Base-by-base conservation (phyloP, 2,888 invertebrate species). In the Noctua pronuba region DNA sequence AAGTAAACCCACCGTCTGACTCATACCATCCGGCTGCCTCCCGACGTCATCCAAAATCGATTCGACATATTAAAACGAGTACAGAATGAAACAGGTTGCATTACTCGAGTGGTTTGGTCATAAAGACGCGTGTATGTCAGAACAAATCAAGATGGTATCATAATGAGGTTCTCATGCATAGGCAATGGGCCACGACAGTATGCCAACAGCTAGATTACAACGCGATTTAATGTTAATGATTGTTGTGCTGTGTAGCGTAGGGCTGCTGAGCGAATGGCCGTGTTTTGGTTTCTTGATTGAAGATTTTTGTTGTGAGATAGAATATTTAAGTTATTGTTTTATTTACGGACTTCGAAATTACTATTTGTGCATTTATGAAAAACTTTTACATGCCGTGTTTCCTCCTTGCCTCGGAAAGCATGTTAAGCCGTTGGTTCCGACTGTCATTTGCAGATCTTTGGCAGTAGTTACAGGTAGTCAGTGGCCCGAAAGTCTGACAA, bases 171-270 rank as follows among this genome's bases (percentile, higher is more conserved):
- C 84, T 85, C 85, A 89, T 86, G 82, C 78, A 86, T 84, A 83
- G 75, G 75, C 77, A 81, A 80, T 58, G 69, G 79, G 55, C 69
- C 66, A 55, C 55, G 55, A 68, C 77, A 76, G 67, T 82, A 83
- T 80, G 69, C 60, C 73, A 71, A 73, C 79, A 66, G 73, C 65
- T 83, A 84, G 72, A 80, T 71, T 80, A 80, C 75, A 75, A 69
- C 75, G 73, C 84, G 80, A 91, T 90, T 90, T 86, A 90, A 90
- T 91, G 90, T 73, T 88, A 90, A 90, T 91, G 75, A 82, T 77
- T 71, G 73, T 82, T 78, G 70, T 73, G 28, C 71, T 58, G 71
- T 68, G 73, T 69, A 83, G 81, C 78, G 46, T 80, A 76, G 76
- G 77, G 80, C 55, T 86, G 65, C 7, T 35, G 24, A 71, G 44